Base-by-base conservation (phyloP, 2,797 vertebrate species). In the Sebastiscus albofasciatus region DNA sequence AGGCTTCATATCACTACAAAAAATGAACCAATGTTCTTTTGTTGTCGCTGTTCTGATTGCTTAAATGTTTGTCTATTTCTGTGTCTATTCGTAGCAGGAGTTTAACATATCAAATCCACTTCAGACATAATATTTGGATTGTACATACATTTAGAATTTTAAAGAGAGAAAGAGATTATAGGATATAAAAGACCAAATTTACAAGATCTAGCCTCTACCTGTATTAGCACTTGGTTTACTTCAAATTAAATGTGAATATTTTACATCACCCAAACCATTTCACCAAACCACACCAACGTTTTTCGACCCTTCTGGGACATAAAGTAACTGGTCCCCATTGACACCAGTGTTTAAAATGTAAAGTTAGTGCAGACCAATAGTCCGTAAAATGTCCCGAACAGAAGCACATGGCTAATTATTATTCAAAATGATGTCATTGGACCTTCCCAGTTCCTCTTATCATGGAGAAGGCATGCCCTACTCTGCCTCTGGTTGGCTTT, bases 321-420 rank as follows among this genome's bases (percentile, higher is more conserved):
- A 42, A 42, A 42, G 27, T n/a, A 10, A 20, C 58, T 31, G 58
- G 27, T 60, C 58, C 39, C 39, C 39, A 42, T 16, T 42, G 39
- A 42, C 14, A 42, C 39, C 39, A 42, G 39, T 16, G 39, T 42
- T 42, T 42, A 2, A 42, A 42, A 42, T 42, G 6, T 42, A 7
- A 42, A 42, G 0, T 42, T 0, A 42, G 0, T 42, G 39, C 39
- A 42, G 14, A 42, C 36, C 42, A 46, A 46, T 46, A 46, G 42
- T 46, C 13, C 0, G 13, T 0, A 42, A 42, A 42, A 42, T 16
- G 13, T 5, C 42, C 42, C 42, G 14, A 46, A 46, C 42, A 46
- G 42, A 46, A 46, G 16, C 16, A 46, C 42, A 8, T 46, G 36
- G 36, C 6, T 46, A 46, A 46, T 46, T 46, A 46, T 46, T 46